Conservation (phyloP, 2,888 invertebrate species). For the Drosophila ochracea region DNA sequence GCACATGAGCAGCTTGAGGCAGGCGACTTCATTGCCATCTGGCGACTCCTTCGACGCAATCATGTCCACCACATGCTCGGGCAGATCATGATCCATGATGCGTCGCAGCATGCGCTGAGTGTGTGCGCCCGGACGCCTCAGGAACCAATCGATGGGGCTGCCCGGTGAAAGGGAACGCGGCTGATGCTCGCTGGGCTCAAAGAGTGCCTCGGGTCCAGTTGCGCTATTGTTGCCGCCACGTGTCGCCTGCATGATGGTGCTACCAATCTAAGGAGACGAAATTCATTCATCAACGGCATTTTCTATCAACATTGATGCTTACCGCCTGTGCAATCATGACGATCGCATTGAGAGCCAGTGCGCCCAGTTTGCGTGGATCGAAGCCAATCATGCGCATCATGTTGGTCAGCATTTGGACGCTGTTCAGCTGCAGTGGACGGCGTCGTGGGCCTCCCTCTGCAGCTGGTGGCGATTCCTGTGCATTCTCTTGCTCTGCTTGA, state of each 20-base stretch:
- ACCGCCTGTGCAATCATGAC: constrained; percentile 94
- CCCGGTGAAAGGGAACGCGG: constrained; percentile 80
- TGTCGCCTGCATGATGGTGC: constrained; percentile 70
- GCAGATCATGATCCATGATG: constrained; percentile 88
- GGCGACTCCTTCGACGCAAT: constrained; percentile 86
- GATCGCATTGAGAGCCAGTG: constrained; percentile 92
- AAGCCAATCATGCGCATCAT: constrained; percentile 91
- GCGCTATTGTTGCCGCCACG: constrained; percentile 36
- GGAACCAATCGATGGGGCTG: constrained; percentile 88
- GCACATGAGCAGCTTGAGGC: constrained; percentile 90
- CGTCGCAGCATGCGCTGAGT: constrained; percentile 86
- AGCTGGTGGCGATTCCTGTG: constrained; percentile 63
- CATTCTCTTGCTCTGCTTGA: constrained; percentile 56
- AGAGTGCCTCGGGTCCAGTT: constrained; percentile 70
- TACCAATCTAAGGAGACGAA: constrained; percentile 68
- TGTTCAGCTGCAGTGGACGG: constrained; percentile 52
- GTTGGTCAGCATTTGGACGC: constrained; percentile 80
- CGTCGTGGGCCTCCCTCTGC: constrained; percentile 20
- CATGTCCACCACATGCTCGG: constrained; percentile 88
- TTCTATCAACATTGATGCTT: constrained; percentile 72
- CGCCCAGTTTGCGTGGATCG: constrained; percentile 91
- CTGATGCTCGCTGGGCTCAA: constrained; percentile 68
- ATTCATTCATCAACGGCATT: background rate
- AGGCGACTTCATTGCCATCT: constrained; percentile 88
- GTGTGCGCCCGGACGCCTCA: constrained; percentile 87